Evolutionary conservation across 1,140 invertebrate genomes (phyloP), one percentile per base, ranked within the genome.

Genomic region (Drosophila arawakana): DNA sequence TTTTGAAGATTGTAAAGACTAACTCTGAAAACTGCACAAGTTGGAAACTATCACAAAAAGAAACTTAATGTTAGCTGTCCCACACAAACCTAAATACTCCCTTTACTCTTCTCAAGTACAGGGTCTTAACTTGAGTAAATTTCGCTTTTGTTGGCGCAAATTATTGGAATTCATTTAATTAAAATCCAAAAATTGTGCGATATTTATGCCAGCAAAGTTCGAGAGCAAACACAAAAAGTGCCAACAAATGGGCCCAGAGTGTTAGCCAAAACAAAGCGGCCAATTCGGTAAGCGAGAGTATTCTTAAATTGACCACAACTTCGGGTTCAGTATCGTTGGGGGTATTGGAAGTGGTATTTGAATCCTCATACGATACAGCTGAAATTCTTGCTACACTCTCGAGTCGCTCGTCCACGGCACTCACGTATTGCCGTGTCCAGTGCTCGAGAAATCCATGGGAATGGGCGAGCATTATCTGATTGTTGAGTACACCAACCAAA

Each of bases 161-260:
- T 82, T 83, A 88, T 86, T 30, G 25, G 73, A 88, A 86, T 80
- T 88, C 79, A 86, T 86, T 83, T 83, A 86, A 86, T 86, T 83
- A 89, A 88, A 88, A 83, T 70, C 73, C 50, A 34, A 50, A 47
- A 76, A 75, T 78, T 52, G 35, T n/a, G 25, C 66, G 66, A 73
- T 71, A 73, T 80, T 80, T 80, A 84, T 80, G 77, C 11, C 54
- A 9, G 25, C 89, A 25, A 11, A 79, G 9, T 41, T 89, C 84
- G 35, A 81, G 13, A 13, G 41, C 37, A 52, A 89, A 89, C 7
- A 89, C 72, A 2, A 73, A 3, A 10, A 54, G 0, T 1, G 84
- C 68, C n/a, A 13, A 54, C 2, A 89, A 63, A 46, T 76, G 60
- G 7, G 78, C 68, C 84, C 84, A 89, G 8, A 89, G 60, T 8